Conservation (phyloP, 1,140 invertebrate species). For the Cherax quadricarinatus region DNA sequence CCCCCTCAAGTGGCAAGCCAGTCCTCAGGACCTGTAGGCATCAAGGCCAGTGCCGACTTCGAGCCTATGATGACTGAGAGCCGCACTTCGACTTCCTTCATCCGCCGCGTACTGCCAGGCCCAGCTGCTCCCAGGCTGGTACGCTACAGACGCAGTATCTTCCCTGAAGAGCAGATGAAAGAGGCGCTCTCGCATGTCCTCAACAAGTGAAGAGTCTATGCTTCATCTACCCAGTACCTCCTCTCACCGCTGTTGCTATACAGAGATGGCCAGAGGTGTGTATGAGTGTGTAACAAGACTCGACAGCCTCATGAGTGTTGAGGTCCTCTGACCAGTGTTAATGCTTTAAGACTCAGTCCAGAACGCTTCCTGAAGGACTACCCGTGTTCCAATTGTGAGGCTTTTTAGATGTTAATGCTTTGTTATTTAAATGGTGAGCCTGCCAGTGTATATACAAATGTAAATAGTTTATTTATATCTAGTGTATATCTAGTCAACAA, state of each 20-base stretch:
- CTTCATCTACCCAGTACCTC: background rate
- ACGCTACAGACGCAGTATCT: constrained; percentile 2
- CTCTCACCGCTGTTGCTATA: background rate
- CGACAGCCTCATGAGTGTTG: background rate
- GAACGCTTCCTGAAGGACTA: background rate
- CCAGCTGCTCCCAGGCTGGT: background rate
- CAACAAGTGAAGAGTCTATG: background rate
- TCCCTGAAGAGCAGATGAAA: constrained; percentile 30
- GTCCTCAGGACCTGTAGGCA: background rate
- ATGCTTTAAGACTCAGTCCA: constrained; percentile 33
- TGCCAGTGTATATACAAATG: constrained; percentile 34
- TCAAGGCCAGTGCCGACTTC: constrained; percentile 59
- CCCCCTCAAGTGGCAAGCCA: background rate
- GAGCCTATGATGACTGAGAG: constrained; percentile 51
- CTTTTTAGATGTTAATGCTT: constrained; percentile 34
- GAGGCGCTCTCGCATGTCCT: background rate
- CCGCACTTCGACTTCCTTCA: background rate
- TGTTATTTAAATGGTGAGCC: constrained; percentile 26
- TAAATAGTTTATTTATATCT: constrained; percentile 29
- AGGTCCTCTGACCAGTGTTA: background rate
- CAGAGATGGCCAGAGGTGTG: background rate
- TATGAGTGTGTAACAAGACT: background rate
- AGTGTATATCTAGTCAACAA: constrained; percentile 37
- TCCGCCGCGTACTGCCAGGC: constrained; percentile 19
- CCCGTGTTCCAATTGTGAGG: constrained; percentile 28